Evolutionary conservation across 1,140 invertebrate species (phyloP).

Genomic region (Drosophila tropicalis): DNA sequence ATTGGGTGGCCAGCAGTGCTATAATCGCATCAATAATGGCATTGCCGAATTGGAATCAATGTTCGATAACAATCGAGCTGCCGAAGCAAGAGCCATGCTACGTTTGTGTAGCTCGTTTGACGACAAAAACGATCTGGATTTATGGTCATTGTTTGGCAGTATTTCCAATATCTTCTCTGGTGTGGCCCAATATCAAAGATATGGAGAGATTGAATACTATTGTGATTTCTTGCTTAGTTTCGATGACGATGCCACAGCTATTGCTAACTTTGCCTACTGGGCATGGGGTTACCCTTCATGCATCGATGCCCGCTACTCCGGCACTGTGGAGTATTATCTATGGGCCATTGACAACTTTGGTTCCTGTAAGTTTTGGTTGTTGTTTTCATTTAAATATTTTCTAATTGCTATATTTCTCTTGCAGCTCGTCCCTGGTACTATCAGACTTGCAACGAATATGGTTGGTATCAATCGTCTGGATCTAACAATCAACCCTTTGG

Average conservation of each 20-base stretch:
- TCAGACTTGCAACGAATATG: constrained; percentile 93
- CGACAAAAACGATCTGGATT: constrained; percentile 71
- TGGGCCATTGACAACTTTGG: constrained; percentile 42
- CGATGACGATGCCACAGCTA: constrained; percentile 60
- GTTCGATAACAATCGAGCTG: constrained; percentile 62
- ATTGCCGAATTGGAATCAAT: constrained; percentile 84
- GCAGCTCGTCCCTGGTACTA: constrained; percentile 89
- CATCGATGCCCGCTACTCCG: constrained; percentile 59
- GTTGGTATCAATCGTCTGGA: constrained; percentile 91
- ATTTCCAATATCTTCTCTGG: constrained; percentile 74
- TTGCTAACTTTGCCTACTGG: constrained; percentile 68
- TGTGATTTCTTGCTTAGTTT: constrained; percentile 62
- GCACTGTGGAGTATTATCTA: constrained; percentile 57
- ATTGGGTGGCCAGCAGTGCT: constrained; percentile 81
- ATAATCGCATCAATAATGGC: constrained; percentile 84
- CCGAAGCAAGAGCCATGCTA: constrained; percentile 73
- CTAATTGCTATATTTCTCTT: not conserved
- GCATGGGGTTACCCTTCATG: constrained; percentile 41
- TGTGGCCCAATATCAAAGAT: constrained; percentile 69
- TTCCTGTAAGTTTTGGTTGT: constrained; percentile 49
- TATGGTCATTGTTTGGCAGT: constrained; percentile 70
- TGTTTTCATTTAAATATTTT: not conserved
- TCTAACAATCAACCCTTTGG: constrained; percentile 87
- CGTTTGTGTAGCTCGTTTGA: constrained; percentile 79
- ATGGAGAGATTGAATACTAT: constrained; percentile 50